phyloP scores from a whole-genome alignment of 2,888 invertebrate species.

The Xestia ashworthii region DNA sequence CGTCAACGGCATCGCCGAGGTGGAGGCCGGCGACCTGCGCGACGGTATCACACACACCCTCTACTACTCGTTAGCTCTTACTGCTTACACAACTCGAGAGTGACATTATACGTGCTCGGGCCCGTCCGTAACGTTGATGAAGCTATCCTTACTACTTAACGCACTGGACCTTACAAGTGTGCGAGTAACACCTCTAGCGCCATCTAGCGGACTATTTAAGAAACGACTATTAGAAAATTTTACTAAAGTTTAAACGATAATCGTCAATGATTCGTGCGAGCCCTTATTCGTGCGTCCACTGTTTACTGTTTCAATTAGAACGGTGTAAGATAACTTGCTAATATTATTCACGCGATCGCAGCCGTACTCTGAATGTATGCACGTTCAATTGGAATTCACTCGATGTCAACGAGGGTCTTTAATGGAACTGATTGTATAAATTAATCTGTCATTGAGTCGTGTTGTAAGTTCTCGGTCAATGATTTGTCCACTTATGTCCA shows the following conservation, averaged over 20 bases:
- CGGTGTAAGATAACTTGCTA: constrained; percentile 1
- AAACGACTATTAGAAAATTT: background rate
- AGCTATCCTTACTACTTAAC: background rate
- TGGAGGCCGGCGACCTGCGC: constrained; percentile 97
- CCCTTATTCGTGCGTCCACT: background rate
- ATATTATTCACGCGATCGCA: constrained; percentile 8
- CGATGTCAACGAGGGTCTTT: constrained; percentile 32
- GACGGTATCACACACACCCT: constrained; percentile 65
- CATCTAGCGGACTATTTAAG: constrained; percentile 10
- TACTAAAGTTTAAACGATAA: background rate
- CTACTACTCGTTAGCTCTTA: background rate
- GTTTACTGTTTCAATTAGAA: background rate
- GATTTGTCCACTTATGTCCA: constrained; percentile 20
- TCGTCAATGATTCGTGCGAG: background rate
- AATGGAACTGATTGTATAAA: constrained; percentile 49
- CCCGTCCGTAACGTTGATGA: background rate
- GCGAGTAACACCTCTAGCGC: background rate
- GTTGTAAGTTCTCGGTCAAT: constrained; percentile 48
- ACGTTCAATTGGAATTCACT: constrained; percentile 39
- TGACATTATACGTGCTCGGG: background rate
- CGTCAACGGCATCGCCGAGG: constrained; percentile 96
- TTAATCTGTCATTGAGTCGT: constrained; percentile 51
- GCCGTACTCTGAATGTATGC: constrained; percentile 19
- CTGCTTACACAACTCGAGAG: background rate
- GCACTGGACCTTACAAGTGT: background rate